These are phyloP conservation scores for Hipposideros armiger DNA, from an alignment of 2,113 vertebrate genomes.

Conservation along the genomic window DNA sequence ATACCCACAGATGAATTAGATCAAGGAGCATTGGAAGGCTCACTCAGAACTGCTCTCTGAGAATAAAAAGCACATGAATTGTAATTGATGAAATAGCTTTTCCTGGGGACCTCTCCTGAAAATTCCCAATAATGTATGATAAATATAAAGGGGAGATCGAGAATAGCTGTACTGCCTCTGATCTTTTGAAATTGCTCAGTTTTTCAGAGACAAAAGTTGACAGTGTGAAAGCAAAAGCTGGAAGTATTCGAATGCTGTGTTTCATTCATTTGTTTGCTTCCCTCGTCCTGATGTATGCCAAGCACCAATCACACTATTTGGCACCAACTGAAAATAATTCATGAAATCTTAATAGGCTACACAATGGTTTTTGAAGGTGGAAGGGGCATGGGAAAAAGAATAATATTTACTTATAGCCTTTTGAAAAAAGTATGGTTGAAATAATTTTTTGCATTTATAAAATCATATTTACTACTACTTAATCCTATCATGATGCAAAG, in stretches of 20 bases:
- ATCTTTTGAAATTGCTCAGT: not conserved
- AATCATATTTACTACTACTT: not conserved
- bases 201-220: not conserved
- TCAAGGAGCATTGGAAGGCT: not conserved
- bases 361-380: not conserved
- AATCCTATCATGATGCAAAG: not conserved
- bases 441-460: not conserved
- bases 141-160: not conserved
- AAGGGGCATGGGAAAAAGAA: not conserved
- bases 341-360: not conserved
- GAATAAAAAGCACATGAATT: not conserved
- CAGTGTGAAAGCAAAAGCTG: not conserved
- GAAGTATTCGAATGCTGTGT: not conserved
- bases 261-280: not conserved
- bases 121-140: not conserved
- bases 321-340: not conserved
- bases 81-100: not conserved
- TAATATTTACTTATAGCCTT: not conserved
- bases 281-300: not conserved
- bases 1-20: not conserved
- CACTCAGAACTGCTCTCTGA: not conserved
- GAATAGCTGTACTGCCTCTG: not conserved
- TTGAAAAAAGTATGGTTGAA: not conserved
- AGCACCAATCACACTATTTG: not conserved
- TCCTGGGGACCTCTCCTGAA: not conserved